A percentile compares a stretch with the other conserved stretches of the same genome.
These are phyloP conservation scores for Nymphalis polychloros DNA, from an alignment of 2,888 invertebrate species.

Conservation along the genomic window DNA sequence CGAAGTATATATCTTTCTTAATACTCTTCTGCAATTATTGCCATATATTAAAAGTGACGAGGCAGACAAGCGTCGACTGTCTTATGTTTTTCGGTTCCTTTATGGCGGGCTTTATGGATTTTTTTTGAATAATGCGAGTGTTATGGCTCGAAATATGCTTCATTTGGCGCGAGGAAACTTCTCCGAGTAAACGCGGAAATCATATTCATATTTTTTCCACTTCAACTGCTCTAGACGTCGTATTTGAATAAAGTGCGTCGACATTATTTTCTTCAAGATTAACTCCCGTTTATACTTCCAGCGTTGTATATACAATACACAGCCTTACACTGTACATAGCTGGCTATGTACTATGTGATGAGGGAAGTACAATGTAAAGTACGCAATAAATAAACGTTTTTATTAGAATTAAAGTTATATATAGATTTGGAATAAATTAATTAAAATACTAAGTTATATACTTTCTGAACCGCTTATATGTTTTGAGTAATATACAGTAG, in stretches of 20 bases:
- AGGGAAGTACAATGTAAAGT: neutral
- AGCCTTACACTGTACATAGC: neutral
- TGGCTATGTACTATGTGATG: neutral
- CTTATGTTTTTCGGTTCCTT: neutral
- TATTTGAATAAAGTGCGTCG: slow-evolving; percentile 71
- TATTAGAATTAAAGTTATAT: too few species aligned
- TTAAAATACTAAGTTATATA: too few species aligned
- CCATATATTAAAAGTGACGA: too few species aligned
- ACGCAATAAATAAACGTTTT: too few species aligned
- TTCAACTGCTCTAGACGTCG: slow-evolving; percentile 69
- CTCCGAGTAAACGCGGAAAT: slow-evolving; percentile 72
- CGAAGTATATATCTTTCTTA: too few species aligned
- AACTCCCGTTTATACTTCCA: slow-evolving; percentile 41
- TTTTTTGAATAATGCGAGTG: slow-evolving; percentile 77
- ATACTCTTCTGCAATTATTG: too few species aligned
- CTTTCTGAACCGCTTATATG: too few species aligned
- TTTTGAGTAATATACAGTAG: too few species aligned
- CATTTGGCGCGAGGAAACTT: slow-evolving; percentile 76
- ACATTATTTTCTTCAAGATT: slow-evolving; percentile 48
- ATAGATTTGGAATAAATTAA: too few species aligned
- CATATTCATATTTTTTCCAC: slow-evolving; percentile 81
- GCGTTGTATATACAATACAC: slow-evolving; percentile 2
- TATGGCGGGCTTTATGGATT: slow-evolving; percentile 43
- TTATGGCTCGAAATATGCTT: slow-evolving; percentile 79
- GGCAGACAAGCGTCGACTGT: too few species aligned